Evolutionary conservation across 2,113 vertebrate species (phyloP), one percentile per base, ranked within the genome.

Genomic region (Semicossyphus pulcher): DNA sequence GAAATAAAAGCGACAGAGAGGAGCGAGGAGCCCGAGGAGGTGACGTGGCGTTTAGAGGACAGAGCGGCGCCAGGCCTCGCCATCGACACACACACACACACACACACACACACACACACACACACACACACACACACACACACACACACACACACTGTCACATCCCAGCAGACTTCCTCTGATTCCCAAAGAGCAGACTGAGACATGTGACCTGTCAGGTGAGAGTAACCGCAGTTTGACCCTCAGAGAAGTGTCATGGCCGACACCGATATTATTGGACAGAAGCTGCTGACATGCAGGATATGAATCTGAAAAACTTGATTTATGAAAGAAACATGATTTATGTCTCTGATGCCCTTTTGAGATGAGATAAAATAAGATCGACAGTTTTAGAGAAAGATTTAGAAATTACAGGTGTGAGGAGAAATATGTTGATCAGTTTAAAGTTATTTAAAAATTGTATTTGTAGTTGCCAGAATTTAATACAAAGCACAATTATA

Each of bases 61-160:
- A 88, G 74, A 83, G 77, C 12, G 89, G 87, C 85, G 87, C 89
- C 85, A 78, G 31, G 53, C 41, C 57, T 62, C 29, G 4, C 11
- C 53, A 7, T 4, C n/a, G 29, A 49, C 70, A 80, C 69, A 67
- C 75, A 69, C 34, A 39, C 36, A 5, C 12, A 2, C 4, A 12
- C 36, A 4, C 36, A 15, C 36, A 41, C 37, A 14, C 37, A 39
- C 39, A n/a, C 65, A 20, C 56, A 15, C 36, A 41, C 37, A 14
- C 37, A 39, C 39, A n/a, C 65, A 20, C 56, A 49, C 70, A 80
- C 69, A 67, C 75, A 69, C 34, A 39, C 36, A 5, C 12, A 2
- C 4, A 12, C 36, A 4, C 36, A 15, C 36, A 41, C 37, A 14
- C 37, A 39, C 39, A n/a, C 65, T n/a, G n/a, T n/a, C n/a, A 20